Evolutionary conservation across 2,888 invertebrate genomes (phyloP), one percentile per base, ranked within the genome.

Genomic region (Campopleginae sp.): DNA sequence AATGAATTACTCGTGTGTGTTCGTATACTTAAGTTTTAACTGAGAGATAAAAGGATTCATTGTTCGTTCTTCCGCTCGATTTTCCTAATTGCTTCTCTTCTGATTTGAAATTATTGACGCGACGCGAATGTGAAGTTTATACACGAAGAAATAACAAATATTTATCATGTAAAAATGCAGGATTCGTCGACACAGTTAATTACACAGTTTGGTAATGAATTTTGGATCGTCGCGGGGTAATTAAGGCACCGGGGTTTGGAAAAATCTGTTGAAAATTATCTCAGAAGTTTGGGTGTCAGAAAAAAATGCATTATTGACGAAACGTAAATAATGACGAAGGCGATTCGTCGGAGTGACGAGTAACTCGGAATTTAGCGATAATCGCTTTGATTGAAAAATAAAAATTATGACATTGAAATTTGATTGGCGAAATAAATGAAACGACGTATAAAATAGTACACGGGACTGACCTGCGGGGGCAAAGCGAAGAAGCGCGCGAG

Each of bases 401-500:
- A 48, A 61, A 7, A 65, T 66, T 31, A 51, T 14, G 19, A 12
- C 48, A 42, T 42, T 58, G 12, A 54, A 19, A 42, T 17, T 75
- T 46, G 10, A 31, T 61, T 74, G 12, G 14, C 27, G 14, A 38
- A 74, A 63, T 54, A 71, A 58, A 33, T 10, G 54, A 51, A 38
- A 80, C n/a, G 54, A 80, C 44, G 63, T 68, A 68, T 38, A 54
- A 70, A 86, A 82, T 79, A 54, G 19, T 31, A 80, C 63, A 81
- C 79, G 78, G 74, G 79, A 88, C 93, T 92, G 91, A 93, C 93
- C 93, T 93, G 91, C 89, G 88, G 91, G 90, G 89, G 88, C 82
- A 86, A 80, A 78, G 82, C 77, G 82, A 79, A 77, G 86, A 81
- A 78, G 82, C 75, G 76, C 84, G 86, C 81, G 82, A 86, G 86